A percentile compares a stretch with the other conserved stretches of the same genome.
Evolutionary conservation across 2,113 vertebrate species (phyloP).

Genomic region (Egretta garzetta): DNA sequence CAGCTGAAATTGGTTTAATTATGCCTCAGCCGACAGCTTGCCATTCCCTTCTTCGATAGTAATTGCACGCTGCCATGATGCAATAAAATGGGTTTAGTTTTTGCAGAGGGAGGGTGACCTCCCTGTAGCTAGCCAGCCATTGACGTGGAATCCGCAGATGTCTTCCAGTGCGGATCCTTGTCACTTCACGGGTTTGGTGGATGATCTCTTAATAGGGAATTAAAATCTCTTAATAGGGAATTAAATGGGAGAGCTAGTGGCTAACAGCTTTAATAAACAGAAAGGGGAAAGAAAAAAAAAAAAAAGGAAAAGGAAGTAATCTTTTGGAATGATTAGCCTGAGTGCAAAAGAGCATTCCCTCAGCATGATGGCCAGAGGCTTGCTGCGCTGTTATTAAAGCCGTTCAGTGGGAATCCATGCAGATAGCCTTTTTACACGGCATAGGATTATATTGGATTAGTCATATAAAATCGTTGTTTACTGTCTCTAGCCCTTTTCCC

Average conservation of each 20-base stretch:
- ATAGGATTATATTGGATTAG: conserved; percentile 55
- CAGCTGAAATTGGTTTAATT: background rate
- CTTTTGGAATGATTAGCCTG: background rate
- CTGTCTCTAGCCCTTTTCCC: background rate
- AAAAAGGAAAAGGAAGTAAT: background rate
- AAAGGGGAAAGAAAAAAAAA: no score
- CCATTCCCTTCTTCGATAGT: background rate
- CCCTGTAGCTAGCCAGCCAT: background rate
- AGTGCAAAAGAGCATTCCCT: background rate
- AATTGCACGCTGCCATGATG: background rate
- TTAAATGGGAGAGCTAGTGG: background rate
- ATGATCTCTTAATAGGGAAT: background rate
- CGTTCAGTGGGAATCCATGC: background rate
- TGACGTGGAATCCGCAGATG: fast-evolving
- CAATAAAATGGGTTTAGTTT: background rate
- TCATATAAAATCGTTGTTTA: conserved; percentile 58
- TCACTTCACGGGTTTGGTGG: background rate
- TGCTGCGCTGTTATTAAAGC: conserved; percentile 11
- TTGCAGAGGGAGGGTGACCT: background rate
- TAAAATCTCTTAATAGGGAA: background rate
- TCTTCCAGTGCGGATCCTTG: background rate
- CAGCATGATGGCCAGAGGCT: background rate
- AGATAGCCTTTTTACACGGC: conserved; percentile 36
- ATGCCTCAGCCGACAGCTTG: background rate
- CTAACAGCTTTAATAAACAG: background rate